Evolutionary conservation across 2,113 vertebrate species (phyloP).

Genomic region (Campylomormyrus numenius): DNA sequence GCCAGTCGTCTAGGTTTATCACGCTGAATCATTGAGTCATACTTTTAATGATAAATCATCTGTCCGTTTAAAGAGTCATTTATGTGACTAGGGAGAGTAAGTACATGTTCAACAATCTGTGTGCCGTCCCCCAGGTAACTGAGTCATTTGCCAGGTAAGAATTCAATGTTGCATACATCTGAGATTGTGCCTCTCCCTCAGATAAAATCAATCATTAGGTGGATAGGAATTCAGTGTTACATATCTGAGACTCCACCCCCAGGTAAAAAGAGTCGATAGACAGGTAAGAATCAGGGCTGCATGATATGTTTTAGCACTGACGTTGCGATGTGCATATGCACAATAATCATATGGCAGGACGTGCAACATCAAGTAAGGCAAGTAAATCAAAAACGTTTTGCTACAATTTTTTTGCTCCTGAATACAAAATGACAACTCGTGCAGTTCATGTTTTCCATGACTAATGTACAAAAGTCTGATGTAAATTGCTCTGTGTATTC

Average conservation of each 20-base stretch:
- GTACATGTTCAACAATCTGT: neutral
- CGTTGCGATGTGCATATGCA: neutral
- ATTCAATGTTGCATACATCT: too few relatives aligned
- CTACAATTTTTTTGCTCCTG: too few relatives aligned
- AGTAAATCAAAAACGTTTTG: neutral
- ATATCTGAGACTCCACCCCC: neutral
- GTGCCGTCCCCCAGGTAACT: neutral
- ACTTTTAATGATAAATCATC: neutral
- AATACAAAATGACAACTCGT: too few relatives aligned
- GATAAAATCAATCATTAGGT: neutral
- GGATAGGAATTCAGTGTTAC: neutral
- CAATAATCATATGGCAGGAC: too few relatives aligned
- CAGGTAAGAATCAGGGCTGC: neutral
- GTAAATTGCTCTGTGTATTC: too few relatives aligned
- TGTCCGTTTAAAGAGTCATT: neutral
- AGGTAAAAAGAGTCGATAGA: neutral
- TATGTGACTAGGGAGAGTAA: neutral
- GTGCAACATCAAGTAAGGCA: neutral
- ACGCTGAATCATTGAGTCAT: neutral
- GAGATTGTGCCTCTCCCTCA: too few relatives aligned
- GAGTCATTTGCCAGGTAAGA: too few relatives aligned
- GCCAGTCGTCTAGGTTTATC: neutral
- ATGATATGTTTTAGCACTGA: neutral
- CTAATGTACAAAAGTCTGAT: neutral
- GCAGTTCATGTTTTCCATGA: neutral